A percentile compares a stretch with the other conserved stretches of the same genome.
Conservation (phyloP, 2,113 vertebrate species). For the Sitta europaea region DNA sequence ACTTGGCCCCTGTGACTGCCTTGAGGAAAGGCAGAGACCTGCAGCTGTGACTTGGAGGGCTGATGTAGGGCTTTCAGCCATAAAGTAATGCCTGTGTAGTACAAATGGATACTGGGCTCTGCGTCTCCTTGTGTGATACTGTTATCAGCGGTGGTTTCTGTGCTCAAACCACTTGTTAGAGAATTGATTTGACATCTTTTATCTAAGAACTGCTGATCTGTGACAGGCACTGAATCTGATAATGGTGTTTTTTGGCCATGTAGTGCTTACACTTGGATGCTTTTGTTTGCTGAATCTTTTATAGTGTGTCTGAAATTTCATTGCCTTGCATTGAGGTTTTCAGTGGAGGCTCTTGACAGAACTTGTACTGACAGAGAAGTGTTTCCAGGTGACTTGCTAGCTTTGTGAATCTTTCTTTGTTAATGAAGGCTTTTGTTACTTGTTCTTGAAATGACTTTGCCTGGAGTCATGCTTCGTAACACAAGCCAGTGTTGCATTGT, state of each 20-base stretch:
- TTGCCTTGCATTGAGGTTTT: neutral
- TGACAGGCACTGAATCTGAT: neutral
- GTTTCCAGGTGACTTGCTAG: neutral
- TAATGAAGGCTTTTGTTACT: neutral
- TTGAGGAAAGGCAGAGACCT: neutral
- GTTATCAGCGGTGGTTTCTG: neutral
- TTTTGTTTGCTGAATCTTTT: neutral
- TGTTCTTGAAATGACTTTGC: neutral
- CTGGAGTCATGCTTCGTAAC: neutral
- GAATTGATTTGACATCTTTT: slow-evolving; percentile 6
- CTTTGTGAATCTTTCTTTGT: neutral
- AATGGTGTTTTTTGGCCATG: neutral
- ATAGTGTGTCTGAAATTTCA: neutral
- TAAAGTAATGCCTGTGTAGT: neutral
- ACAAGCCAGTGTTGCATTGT: neutral
- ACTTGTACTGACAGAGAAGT: neutral
- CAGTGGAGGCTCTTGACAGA: neutral
- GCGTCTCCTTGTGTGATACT: neutral
- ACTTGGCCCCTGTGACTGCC: neutral
- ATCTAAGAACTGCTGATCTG: neutral
- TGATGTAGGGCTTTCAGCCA: neutral
- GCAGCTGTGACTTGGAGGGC: neutral
- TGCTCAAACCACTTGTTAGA: neutral
- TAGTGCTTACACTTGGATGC: neutral
- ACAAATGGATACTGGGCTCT: neutral